Percentiles rank a stretch among this genome's conserved stretches.
Conservation (phyloP, 2,797 vertebrate species). For the Aplochiton taeniatus region DNA sequence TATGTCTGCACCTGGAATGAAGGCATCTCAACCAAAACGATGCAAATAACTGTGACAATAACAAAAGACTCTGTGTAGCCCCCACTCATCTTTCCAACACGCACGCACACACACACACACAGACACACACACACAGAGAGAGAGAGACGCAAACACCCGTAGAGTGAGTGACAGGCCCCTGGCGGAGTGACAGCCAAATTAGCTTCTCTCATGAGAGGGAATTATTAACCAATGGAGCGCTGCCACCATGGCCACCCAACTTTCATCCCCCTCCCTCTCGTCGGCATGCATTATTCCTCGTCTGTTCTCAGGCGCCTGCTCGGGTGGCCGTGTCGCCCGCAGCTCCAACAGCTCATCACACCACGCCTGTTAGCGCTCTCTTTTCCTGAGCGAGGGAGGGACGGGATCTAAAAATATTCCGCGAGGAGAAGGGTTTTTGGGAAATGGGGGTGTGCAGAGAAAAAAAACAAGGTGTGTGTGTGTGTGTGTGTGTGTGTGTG, state of each 20-base stretch:
- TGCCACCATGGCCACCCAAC: slow-evolving; percentile 46
- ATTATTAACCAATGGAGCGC: slow-evolving; percentile 64
- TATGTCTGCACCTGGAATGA: slow-evolving; percentile 26
- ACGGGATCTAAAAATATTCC: slow-evolving; percentile 63
- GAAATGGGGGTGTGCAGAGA: slow-evolving; percentile 17
- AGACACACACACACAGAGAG: no score
- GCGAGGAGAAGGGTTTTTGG: slow-evolving; percentile 6
- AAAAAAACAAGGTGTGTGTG: background rate
- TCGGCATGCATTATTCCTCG: slow-evolving; percentile 69
- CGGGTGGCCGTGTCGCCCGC: slow-evolving; percentile 34
- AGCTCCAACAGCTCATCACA: slow-evolving; percentile 59
- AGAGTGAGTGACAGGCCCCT: slow-evolving; percentile 27
- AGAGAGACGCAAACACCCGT: no score
- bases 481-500: slow-evolving; percentile 11
- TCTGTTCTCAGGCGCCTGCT: slow-evolving; percentile 34
- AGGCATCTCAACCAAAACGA: slow-evolving; percentile 22
- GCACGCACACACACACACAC: no score
- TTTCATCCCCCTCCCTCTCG: slow-evolving; percentile 54
- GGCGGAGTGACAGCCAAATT: slow-evolving; percentile 31
- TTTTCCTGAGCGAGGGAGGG: slow-evolving; percentile 37
- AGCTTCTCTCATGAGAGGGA: slow-evolving; percentile 60
- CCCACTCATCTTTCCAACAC: background rate
- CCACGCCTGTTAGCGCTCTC: slow-evolving; percentile 56
- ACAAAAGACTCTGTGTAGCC: slow-evolving; percentile 40
- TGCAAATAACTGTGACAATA: slow-evolving; percentile 25